phyloP scores from a whole-genome alignment of 2,888 invertebrate genomes.

The Cosmia trapezina region DNA sequence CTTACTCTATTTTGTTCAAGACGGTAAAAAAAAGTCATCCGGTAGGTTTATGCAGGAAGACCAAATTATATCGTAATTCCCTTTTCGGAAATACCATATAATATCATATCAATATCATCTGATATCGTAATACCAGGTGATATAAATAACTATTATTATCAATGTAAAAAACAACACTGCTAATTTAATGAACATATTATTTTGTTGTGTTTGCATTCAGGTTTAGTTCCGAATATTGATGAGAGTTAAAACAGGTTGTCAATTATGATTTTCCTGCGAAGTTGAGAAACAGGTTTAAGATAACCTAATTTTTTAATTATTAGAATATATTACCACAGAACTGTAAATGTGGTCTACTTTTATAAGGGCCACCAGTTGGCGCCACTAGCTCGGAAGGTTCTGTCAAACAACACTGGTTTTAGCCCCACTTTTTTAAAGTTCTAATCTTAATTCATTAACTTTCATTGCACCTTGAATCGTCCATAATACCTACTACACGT shows the following conservation, averaged over 20 bases:
- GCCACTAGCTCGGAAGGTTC: too few species aligned
- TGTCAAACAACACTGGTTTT: too few species aligned
- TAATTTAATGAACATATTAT: background rate
- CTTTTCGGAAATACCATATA: background rate
- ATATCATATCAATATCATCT: too few species aligned
- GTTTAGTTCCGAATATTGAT: slow-evolving; percentile 30
- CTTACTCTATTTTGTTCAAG: too few species aligned
- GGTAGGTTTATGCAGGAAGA: background rate
- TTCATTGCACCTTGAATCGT: too few species aligned
- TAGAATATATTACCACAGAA: slow-evolving; percentile 1
- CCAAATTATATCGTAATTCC: background rate
- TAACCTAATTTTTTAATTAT: slow-evolving; percentile 33
- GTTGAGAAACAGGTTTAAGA: slow-evolving; percentile 25
- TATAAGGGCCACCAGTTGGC: too few species aligned
- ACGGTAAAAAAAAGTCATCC: too few species aligned
- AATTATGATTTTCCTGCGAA: slow-evolving; percentile 20
- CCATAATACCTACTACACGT: too few species aligned
- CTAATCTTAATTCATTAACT: too few species aligned
- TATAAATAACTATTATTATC: background rate
- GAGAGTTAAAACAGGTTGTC: slow-evolving; percentile 32
- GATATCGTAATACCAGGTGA: too few species aligned
- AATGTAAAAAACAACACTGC: slow-evolving; percentile 24
- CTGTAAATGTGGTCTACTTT: too few species aligned
- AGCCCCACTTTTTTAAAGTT: too few species aligned
- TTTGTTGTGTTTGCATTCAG: slow-evolving; percentile 14